A percentile compares a stretch with the other conserved stretches of the same genome.
Evolutionary conservation across 2,113 vertebrate genomes (phyloP).

Genomic region (Xiphophorus couchianus): DNA sequence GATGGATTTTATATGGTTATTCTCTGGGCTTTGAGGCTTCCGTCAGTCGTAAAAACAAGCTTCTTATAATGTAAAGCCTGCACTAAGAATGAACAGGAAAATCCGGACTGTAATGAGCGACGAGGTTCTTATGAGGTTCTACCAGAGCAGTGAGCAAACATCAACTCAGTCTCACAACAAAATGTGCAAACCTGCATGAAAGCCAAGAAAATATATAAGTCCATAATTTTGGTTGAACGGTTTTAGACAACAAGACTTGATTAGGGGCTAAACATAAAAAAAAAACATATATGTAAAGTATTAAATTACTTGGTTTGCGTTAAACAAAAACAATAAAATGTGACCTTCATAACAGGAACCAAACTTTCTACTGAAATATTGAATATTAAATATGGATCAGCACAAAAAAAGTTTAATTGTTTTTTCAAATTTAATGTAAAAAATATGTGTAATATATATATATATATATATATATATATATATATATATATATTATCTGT

Average conservation of each 20-base stretch:
- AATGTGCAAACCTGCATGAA: too few species aligned
- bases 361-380: background rate
- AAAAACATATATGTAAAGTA: background rate
- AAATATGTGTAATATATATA: background rate
- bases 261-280: background rate
- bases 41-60: too few species aligned
- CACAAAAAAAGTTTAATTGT: background rate
- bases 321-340: background rate
- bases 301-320: background rate
- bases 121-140: background rate
- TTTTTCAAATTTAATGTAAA: background rate
- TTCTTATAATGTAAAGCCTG: too few species aligned
- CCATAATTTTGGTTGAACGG: too few species aligned
- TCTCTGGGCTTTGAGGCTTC: too few species aligned
- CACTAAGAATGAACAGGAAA: too few species aligned
- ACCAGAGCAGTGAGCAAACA: background rate
- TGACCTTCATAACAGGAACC: background rate
- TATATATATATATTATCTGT: background rate
- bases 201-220: too few species aligned
- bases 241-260: background rate
- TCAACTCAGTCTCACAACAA: background rate
- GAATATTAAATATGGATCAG: background rate
- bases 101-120: too few species aligned
- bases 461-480: too few species aligned
- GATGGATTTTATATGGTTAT: too few species aligned